Conservation (phyloP, 2,797 vertebrate genomes). For the Anisognathus igniventris region DNA sequence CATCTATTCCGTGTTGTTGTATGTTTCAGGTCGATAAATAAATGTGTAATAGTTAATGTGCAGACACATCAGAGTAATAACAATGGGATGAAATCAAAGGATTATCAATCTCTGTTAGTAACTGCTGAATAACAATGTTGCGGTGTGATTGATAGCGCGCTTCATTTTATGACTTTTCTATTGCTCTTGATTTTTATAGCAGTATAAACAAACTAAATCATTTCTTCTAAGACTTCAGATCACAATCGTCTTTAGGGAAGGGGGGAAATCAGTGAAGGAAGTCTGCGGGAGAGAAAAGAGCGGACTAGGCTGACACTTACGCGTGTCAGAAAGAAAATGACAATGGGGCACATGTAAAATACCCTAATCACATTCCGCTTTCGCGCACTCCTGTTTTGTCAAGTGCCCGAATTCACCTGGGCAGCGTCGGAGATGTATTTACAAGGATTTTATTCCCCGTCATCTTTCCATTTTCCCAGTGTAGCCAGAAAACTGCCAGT, state of each 20-base stretch:
- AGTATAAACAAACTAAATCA: slow-evolving; percentile 90
- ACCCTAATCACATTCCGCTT: background rate
- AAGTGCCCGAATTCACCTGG: slow-evolving; percentile 63
- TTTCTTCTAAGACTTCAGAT: slow-evolving; percentile 79
- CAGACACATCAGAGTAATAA: slow-evolving; percentile 79
- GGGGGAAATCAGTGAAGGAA: slow-evolving; percentile 17
- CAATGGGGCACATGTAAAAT: slow-evolving; percentile 15
- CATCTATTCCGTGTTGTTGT: slow-evolving; percentile 49
- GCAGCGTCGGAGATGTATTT: slow-evolving; percentile 62
- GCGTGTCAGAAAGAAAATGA: slow-evolving; percentile 15
- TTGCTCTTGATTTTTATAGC: slow-evolving; percentile 88
- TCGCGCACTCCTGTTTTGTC: slow-evolving; percentile 5
- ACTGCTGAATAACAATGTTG: slow-evolving; percentile 77
- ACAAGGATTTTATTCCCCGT: slow-evolving; percentile 63
- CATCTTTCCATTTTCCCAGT: slow-evolving; percentile 60
- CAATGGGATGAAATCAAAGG: slow-evolving; percentile 82
- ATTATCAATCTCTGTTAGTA: slow-evolving; percentile 82
- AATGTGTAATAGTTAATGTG: slow-evolving; percentile 77
- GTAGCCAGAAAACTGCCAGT: slow-evolving; percentile 76
- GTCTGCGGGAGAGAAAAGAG: background rate
- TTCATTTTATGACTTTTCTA: slow-evolving; percentile 90
- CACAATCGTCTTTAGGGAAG: slow-evolving; percentile 36
- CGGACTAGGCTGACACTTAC: background rate
- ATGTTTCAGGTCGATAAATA: slow-evolving; percentile 76
- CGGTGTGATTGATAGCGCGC: slow-evolving; percentile 88